These are phyloP conservation scores for Hofmannophila pseudospretella DNA, from an alignment of 2,888 invertebrate species.

Conservation along the genomic window DNA sequence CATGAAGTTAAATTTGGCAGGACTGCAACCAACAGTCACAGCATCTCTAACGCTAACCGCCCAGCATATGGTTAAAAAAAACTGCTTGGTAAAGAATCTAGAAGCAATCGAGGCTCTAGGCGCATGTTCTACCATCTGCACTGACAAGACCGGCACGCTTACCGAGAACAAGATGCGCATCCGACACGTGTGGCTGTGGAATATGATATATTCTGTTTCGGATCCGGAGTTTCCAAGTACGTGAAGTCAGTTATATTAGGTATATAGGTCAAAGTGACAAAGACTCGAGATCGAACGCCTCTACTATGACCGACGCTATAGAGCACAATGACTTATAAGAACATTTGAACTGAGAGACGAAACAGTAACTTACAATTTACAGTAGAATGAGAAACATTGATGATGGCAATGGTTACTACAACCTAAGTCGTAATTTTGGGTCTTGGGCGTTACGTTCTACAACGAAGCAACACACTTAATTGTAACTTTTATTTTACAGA, in stretches of 20 bases:
- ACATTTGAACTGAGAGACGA: no score
- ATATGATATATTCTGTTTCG: conserved; percentile 90
- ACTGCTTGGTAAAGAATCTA: conserved; percentile 98
- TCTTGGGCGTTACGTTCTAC: no score
- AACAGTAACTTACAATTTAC: no score
- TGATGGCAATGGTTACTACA: no score
- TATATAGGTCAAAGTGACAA: no score
- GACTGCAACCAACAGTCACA: conserved; percentile 97
- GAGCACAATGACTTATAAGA: no score
- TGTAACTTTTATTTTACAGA: conserved; percentile 43
- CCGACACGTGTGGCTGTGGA: conserved; percentile 98
- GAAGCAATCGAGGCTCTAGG: conserved; percentile 99
- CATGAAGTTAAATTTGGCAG: conserved; percentile 29
- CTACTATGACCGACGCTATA: no score
- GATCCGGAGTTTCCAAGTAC: conserved; percentile 69
- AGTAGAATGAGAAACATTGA: no score
- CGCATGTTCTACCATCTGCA: conserved; percentile 98
- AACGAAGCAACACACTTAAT: no score
- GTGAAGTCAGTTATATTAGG: no score
- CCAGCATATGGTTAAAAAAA: conserved; percentile 98
- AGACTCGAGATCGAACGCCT: no score
- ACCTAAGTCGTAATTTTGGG: no score
- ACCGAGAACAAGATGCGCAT: conserved; percentile 99
- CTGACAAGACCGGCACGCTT: conserved; percentile 98
- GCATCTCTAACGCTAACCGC: conserved; percentile 98